Conservation (phyloP, 1,140 invertebrate species). For the Eciton burchellii region DNA sequence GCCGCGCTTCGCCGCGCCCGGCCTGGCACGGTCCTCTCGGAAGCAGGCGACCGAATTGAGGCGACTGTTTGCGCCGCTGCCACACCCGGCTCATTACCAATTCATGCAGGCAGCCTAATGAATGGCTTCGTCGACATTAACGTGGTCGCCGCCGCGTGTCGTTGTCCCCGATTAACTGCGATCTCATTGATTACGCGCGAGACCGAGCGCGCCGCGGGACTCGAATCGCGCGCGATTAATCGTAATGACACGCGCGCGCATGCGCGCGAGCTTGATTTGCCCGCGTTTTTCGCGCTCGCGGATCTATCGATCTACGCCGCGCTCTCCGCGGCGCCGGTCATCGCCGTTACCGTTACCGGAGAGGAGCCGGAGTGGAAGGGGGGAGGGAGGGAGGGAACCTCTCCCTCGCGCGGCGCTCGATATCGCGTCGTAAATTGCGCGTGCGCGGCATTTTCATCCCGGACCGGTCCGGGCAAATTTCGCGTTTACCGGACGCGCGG, state of each 20-base stretch:
- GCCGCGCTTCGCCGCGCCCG: background rate
- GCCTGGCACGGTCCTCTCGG: background rate
- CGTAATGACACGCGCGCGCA: background rate
- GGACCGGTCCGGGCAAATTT: too few relatives aligned
- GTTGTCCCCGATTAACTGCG: background rate
- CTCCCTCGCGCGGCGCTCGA: too few relatives aligned
- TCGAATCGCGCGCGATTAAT: background rate
- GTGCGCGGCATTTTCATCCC: too few relatives aligned
- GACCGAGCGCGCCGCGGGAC: background rate
- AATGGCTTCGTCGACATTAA: constrained; percentile 4
- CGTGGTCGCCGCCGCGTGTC: constrained; percentile 6
- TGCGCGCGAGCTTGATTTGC: constrained; percentile 3
- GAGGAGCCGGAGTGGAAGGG: background rate
- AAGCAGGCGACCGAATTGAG: constrained; percentile 41
- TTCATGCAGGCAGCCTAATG: background rate
- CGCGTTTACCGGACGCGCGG: too few relatives aligned
- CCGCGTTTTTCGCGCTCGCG: background rate
- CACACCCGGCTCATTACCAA: constrained; percentile 25
- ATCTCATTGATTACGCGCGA: constrained; percentile 5
- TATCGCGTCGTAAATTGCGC: too few relatives aligned
- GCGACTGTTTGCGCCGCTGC: constrained; percentile 22
- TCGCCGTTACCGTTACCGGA: background rate
- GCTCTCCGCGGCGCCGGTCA: background rate
- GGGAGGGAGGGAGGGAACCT: too few relatives aligned
- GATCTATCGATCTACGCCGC: background rate